These are phyloP conservation scores for Conus ventricosus DNA, from an alignment of 1,140 invertebrate species.

Conservation along the genomic window DNA sequence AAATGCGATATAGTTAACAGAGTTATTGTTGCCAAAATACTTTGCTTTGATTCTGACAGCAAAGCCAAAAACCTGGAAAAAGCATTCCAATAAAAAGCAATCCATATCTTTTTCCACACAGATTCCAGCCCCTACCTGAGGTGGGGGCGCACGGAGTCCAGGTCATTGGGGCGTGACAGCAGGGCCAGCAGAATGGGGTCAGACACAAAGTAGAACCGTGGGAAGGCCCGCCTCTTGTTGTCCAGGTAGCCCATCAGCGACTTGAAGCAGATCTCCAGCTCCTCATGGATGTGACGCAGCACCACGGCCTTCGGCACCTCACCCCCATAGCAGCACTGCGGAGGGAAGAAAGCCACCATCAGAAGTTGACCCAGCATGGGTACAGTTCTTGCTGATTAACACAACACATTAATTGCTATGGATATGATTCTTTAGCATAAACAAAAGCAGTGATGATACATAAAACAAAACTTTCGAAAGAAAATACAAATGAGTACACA, in stretches of 20 bases:
- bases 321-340: constrained; percentile 72
- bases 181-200: constrained; percentile 71
- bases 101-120: background rate
- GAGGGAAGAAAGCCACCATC: background rate
- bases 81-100: no score
- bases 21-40: no score
- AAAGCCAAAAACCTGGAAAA: no score
- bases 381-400: no score
- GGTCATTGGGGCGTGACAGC: constrained; percentile 70
- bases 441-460: no score
- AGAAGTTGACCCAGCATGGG: background rate
- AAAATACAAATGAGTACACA: no score
- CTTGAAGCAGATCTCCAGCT: constrained; percentile 74
- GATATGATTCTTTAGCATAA: no score
- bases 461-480: no score
- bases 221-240: constrained; percentile 72
- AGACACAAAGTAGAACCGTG: constrained; percentile 73
- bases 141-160: constrained; percentile 71
- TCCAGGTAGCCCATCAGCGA: constrained; percentile 72
- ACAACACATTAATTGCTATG: no score
- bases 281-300: constrained; percentile 72
- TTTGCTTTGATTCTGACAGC: no score
- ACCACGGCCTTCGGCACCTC: constrained; percentile 72
- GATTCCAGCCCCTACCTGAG: constrained; percentile 61
- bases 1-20: no score